Base-by-base conservation (phyloP, 2,797 vertebrate species). In the Anableps anableps region DNA sequence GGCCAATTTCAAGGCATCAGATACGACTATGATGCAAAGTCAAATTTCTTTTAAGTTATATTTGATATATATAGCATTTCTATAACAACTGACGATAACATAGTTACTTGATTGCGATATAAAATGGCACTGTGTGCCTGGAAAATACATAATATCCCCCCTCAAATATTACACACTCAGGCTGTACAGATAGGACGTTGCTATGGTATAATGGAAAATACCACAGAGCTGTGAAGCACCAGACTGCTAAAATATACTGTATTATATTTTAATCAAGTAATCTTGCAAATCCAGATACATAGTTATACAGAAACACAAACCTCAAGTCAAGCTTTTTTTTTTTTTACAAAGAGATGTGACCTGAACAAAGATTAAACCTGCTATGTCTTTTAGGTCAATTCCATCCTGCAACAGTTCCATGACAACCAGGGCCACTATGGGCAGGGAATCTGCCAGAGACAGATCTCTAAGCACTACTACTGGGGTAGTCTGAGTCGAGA, bases 401-500 rank as follows among this genome's bases (percentile, higher is more conserved):
- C 81, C 0, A 90, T 95, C 76, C 87, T 95, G 79, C 72, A 77
- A 48, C 86, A 93, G 82, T 92, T 93, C 17, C 94, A 95, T 1
- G 88, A 95, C 76, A 85, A 92, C 85, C 85, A 83, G 82, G 92
- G 89, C 70, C 95, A 95, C 87, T 87, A 73, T 3, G 90, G 89
- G 0, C 90, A 91, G 47, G 87, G 86, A 0, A 77, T 86, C 74
- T 94, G 93, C 75, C 91, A 91, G 75, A 81, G 80, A 3, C 60
- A 85, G 45, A 90, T 95, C 64, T 2, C 73, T 0, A 90, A 89
- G 68, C 86, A 86, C 36, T 95, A 89, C 85, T 92, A 92, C 88
- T 95, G 95, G 95, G 77, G 79, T 78, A 89, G 76, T 55, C 83
- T 94, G 84, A 89, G 82, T 75, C 86, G 81, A 0, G 95, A 95